Conservation (phyloP, 2,113 vertebrate species). For the Poeciliopsis turrubarensis region DNA sequence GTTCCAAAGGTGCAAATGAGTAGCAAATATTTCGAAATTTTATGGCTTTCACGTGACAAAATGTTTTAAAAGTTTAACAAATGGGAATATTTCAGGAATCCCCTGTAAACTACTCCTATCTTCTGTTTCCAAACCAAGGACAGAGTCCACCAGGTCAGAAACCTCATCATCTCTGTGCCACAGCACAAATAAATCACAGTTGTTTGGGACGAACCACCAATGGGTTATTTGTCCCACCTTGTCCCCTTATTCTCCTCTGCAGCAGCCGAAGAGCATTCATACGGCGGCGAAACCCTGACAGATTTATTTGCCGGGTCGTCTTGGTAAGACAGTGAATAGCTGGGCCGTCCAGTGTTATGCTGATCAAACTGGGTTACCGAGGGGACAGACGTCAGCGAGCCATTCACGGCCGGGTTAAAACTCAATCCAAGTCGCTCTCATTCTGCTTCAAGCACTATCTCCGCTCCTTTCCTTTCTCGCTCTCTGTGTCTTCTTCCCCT, state of each 20-base stretch:
- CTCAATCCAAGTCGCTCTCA: slow-evolving; percentile 57
- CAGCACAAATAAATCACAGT: slow-evolving; percentile 71
- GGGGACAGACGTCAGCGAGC: slow-evolving; percentile 74
- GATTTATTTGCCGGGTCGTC: slow-evolving; percentile 82
- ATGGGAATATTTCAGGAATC: too few relatives aligned
- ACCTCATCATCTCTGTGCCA: slow-evolving; percentile 72
- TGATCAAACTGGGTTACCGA: slow-evolving; percentile 84
- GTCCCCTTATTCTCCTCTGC: slow-evolving; percentile 40
- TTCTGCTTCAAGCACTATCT: slow-evolving; percentile 29
- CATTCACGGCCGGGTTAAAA: slow-evolving; percentile 69
- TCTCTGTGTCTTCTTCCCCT: slow-evolving; percentile 27
- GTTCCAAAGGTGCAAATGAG: too few relatives aligned
- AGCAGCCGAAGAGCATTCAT: slow-evolving; percentile 72
- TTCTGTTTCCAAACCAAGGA: slow-evolving; percentile 39
- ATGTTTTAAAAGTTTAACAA: too few relatives aligned
- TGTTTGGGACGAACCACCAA: slow-evolving; percentile 67
- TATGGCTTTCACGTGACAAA: too few relatives aligned
- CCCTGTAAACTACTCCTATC: too few relatives aligned
- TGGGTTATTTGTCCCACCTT: slow-evolving; percentile 49
- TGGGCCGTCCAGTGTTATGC: slow-evolving; percentile 79
- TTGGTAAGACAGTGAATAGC: slow-evolving; percentile 85
- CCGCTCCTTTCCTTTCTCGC: slow-evolving; percentile 31
- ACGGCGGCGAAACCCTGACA: slow-evolving; percentile 70
- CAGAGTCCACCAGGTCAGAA: slow-evolving; percentile 15
- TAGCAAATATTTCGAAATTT: too few relatives aligned